Evolutionary conservation across 2,797 vertebrate genomes (phyloP).

Genomic region (Anniella stebbinsi): DNA sequence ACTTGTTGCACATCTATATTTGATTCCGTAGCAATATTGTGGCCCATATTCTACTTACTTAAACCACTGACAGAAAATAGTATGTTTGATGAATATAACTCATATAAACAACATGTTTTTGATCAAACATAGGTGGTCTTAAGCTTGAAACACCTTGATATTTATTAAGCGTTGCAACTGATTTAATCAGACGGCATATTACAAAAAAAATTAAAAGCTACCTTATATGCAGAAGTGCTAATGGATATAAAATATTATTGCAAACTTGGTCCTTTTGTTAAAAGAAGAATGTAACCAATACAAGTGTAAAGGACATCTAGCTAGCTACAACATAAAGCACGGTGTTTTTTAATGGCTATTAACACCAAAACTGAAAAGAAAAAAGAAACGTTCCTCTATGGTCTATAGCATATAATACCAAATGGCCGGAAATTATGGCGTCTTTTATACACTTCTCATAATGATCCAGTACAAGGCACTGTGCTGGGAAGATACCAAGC

Average conservation of each 20-base stretch:
- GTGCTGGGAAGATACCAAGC: conserved; percentile 27
- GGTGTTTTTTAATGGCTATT: neutral
- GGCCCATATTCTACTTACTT: conserved; percentile 32
- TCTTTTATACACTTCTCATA: conserved; percentile 45
- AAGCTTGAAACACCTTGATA: conserved; percentile 46
- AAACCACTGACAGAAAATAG: conserved; percentile 40
- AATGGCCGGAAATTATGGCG: conserved; percentile 32
- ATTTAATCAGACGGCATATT: conserved; percentile 42
- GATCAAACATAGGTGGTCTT: conserved; percentile 14
- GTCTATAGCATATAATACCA: conserved; percentile 36
- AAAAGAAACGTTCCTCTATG: conserved; percentile 51
- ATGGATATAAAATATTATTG: conserved; percentile 5
- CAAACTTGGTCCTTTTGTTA: conserved; percentile 52
- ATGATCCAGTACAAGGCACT: conserved; percentile 13
- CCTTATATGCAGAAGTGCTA: neutral
- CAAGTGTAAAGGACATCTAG: conserved; percentile 30
- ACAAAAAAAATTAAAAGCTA: conserved; percentile 46
- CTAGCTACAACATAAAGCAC: conserved; percentile 28
- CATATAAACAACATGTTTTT: conserved; percentile 9
- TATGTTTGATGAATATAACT: conserved; percentile 27
- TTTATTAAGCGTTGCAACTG: conserved; percentile 27
- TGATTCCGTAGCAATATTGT: neutral
- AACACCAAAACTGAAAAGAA: conserved; percentile 37
- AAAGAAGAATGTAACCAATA: conserved; percentile 33
- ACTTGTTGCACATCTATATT: neutral